Evolutionary conservation across 2,797 vertebrate genomes (phyloP).

Genomic region (Cynopterus sphinx): DNA sequence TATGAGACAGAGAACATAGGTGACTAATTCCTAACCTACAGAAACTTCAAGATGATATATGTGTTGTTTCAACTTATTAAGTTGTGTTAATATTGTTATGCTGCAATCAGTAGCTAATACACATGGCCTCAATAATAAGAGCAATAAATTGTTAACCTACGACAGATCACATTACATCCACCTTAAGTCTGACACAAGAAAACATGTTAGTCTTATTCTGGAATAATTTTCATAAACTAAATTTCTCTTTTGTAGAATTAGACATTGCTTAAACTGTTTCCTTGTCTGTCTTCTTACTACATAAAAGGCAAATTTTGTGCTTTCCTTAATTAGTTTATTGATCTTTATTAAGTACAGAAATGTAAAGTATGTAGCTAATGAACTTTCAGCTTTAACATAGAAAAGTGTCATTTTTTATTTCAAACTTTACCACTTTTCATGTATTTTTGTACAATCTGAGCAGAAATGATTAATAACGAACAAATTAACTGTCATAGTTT

Average conservation of each 20-base stretch:
- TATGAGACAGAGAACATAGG: neutral
- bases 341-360: neutral
- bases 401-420: neutral
- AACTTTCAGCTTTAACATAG: neutral
- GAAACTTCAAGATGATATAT: neutral
- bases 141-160: neutral
- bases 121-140: neutral
- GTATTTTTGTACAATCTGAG: neutral
- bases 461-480: constrained; percentile 16
- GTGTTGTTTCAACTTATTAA: neutral
- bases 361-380: neutral
- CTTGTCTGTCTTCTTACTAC: neutral
- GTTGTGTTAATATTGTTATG: neutral
- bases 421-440: neutral
- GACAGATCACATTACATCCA: neutral
- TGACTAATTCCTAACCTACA: neutral
- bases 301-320: neutral
- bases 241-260: neutral
- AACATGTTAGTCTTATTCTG: neutral
- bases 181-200: neutral
- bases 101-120: neutral
- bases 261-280: neutral
- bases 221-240: neutral
- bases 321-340: neutral
- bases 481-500: neutral